Base-by-base conservation (phyloP, 2,113 vertebrate species). In the Sterna hirundo region DNA sequence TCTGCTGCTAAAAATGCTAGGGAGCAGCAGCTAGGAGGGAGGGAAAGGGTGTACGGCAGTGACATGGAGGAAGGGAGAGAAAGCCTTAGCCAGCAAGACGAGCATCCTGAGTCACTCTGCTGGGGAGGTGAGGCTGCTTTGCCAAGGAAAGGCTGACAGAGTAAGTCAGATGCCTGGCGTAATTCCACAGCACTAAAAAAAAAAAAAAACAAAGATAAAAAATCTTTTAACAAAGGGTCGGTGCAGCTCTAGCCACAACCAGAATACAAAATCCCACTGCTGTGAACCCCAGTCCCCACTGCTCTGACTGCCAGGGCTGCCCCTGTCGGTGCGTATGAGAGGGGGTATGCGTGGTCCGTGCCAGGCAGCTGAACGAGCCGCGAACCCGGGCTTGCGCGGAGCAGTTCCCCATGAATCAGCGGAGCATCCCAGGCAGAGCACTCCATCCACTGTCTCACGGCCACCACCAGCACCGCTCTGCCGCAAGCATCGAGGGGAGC, bases 121-220 rank as follows among this genome's bases (percentile, higher is more conserved):
- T 20, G 60, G 77, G 91, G 96, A 91, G 82, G 83, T 81, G n/a
- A 88, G 51, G n/a, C 86, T 30, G n/a, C 76, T 80, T 34, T 93
- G 93, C 95, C 95, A 97, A 93, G 91, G 83, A 90, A 90, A 87
- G 91, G 76, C 91, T 91, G 76, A 96, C 66, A 61, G 65, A 72
- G 27, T 49, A 62, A 93, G 71, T 92, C 84, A 94, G 93, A 95
- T 80, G 92, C 83, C 60, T 95, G 93, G 80, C 91, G 27, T 89
- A 72, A 78, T 78, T 93, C 84, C 89, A 96, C 13, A 42, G 2
- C 1, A 11, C 6, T 14, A 58, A 5, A 36, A 72, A 38, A 25
- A 44, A 21, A 51, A 44, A 25, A 40, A 22, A 42, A 40, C 68
- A 6, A 81, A n/a, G n/a, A 60, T 38, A 71, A 49, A 52, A 49